Conservation (phyloP, 2,113 vertebrate species). For the Ochotona curzoniae region DNA sequence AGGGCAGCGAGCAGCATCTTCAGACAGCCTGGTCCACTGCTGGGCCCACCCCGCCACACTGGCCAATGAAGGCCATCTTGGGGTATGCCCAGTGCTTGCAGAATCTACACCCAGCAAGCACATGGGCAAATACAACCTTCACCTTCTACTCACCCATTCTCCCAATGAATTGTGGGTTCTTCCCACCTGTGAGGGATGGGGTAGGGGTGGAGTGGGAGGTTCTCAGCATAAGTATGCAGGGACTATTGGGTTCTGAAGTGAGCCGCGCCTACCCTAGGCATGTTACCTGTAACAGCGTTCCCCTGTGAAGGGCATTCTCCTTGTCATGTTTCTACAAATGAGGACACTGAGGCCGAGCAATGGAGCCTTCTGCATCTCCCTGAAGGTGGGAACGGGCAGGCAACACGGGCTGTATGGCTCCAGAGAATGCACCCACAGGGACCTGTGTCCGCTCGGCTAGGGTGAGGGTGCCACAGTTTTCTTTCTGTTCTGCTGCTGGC, state of each 20-base stretch:
- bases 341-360: constrained; percentile 34
- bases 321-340: neutral
- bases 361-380: neutral
- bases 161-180: constrained; percentile 51
- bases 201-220: neutral
- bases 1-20: constrained; percentile 82
- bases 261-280: neutral
- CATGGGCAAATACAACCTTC: constrained; percentile 34
- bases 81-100: constrained; percentile 17
- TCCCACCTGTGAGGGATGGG: constrained; percentile 49
- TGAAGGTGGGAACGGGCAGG: neutral
- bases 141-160: constrained; percentile 39
- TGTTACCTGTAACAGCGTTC: neutral
- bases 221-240: neutral
- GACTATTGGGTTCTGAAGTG: neutral
- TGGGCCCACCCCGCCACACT: constrained; percentile 58
- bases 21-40: constrained; percentile 71
- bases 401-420: neutral
- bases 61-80: constrained; percentile 50
- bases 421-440: neutral
- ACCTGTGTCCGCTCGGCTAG: neutral
- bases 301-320: neutral
- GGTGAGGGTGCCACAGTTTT: neutral
- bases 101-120: constrained; percentile 30
- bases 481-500: neutral